Conservation (phyloP, 1,140 invertebrate genomes). For the Cylas formicarius region DNA sequence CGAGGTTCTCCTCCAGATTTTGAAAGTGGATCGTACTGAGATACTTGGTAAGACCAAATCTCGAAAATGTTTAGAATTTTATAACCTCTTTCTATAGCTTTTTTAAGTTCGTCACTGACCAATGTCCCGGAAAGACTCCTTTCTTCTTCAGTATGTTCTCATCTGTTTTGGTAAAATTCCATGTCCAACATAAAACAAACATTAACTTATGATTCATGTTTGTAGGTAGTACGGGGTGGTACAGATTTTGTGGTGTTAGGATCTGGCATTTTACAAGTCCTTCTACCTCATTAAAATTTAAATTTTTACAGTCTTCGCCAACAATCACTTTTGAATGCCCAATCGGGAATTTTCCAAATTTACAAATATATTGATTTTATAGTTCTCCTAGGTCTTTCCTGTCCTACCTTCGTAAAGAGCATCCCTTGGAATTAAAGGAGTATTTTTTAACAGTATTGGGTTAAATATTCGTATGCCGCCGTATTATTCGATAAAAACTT, state of each 20-base stretch:
- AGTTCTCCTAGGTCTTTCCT: conserved; percentile 31
- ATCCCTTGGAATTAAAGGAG: no score
- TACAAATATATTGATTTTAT: conserved; percentile 29
- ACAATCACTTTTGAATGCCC: conserved; percentile 33
- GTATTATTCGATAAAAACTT: no score
- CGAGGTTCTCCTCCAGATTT: background rate
- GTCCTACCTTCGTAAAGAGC: conserved; percentile 38
- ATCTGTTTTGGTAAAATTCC: no score
- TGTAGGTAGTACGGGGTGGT: conserved; percentile 34
- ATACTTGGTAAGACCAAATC: background rate
- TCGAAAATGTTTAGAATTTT: background rate
- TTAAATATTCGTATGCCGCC: no score
- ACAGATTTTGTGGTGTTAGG: conserved; percentile 33
- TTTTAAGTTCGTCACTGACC: conserved; percentile 3
- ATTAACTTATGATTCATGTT: conserved; percentile 32
- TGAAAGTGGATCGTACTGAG: background rate
- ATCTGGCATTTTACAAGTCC: conserved; percentile 33
- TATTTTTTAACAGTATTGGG: no score
- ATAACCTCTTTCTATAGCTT: background rate
- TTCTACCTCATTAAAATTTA: conserved; percentile 17
- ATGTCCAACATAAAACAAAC: conserved; percentile 33
- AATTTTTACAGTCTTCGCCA: conserved; percentile 5
- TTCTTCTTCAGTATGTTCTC: no score
- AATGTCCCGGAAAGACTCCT: no score
- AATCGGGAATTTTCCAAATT: conserved; percentile 36